Percentiles rank a stretch among this genome's conserved stretches.
Evolutionary conservation across 1,140 invertebrate genomes (phyloP).

Genomic region (Tribolium castaneum): DNA sequence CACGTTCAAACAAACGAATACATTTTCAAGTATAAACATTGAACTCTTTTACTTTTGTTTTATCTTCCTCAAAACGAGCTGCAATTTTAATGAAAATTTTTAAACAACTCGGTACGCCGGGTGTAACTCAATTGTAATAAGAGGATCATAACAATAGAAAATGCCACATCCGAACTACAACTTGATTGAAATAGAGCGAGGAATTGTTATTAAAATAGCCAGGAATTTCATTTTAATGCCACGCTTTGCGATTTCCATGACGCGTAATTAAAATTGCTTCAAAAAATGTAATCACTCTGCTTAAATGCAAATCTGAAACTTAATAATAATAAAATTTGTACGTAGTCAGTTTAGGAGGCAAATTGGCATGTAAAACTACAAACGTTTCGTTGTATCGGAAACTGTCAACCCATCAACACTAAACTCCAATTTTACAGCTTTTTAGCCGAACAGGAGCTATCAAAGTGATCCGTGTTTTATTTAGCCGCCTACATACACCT

Average conservation of each 20-base stretch:
- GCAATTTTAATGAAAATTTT: neutral
- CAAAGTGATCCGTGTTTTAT: neutral
- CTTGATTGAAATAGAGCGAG: neutral
- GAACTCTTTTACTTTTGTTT: neutral
- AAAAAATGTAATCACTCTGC: neutral
- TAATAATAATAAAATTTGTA: neutral
- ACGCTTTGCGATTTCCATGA: no score
- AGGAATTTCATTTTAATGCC: neutral
- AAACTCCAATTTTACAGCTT: neutral
- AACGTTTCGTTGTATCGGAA: neutral
- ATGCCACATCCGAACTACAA: neutral
- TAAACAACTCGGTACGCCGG: neutral
- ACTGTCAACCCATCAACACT: neutral
- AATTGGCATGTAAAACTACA: neutral
- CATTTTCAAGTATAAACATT: neutral
- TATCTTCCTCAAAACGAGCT: neutral
- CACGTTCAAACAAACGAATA: neutral
- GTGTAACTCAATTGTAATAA: neutral
- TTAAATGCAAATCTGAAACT: neutral
- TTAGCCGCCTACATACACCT: neutral
- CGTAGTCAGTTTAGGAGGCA: neutral
- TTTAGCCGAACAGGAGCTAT: neutral
- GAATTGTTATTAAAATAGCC: neutral
- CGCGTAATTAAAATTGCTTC: neutral
- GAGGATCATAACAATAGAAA: neutral